These are phyloP conservation scores for Eriocheir sinensis DNA, from an alignment of 1,140 invertebrate species.

Conservation along the genomic window DNA sequence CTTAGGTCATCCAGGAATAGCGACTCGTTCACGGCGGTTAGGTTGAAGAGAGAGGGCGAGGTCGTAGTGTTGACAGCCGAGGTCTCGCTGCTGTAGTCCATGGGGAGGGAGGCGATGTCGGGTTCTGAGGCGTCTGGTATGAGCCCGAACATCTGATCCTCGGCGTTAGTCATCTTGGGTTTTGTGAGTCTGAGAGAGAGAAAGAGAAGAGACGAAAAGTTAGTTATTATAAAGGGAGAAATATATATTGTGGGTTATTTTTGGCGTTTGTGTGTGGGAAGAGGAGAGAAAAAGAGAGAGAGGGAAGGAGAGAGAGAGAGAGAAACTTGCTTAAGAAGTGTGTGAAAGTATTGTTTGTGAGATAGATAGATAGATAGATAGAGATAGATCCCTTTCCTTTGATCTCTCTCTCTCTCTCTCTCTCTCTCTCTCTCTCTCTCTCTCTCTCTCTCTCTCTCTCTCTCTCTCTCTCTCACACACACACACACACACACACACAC, in stretches of 20 bases:
- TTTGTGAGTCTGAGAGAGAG: no score
- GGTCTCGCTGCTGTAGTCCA: not conserved
- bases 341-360: no score
- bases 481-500: not conserved
- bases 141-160: no score
- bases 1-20: not conserved
- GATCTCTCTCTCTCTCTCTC: not conserved
- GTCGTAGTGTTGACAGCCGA: not conserved
- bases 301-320: not conserved
- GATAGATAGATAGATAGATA: no score
- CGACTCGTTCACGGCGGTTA: not conserved
- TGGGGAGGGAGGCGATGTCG: no score
- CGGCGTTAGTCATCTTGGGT: no score
- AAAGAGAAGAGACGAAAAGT: not conserved
- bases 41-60: not conserved
- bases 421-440: conserved; percentile 15
- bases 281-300: not conserved
- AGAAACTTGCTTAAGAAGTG: no score
- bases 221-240: not conserved
- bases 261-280: not conserved
- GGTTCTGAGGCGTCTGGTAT: no score
- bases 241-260: not conserved
- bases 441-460: conserved; percentile 52
- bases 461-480: not conserved
- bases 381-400: not conserved